Base-by-base conservation (phyloP, 2,888 invertebrate genomes). In the Lasioglossum villosulum region DNA sequence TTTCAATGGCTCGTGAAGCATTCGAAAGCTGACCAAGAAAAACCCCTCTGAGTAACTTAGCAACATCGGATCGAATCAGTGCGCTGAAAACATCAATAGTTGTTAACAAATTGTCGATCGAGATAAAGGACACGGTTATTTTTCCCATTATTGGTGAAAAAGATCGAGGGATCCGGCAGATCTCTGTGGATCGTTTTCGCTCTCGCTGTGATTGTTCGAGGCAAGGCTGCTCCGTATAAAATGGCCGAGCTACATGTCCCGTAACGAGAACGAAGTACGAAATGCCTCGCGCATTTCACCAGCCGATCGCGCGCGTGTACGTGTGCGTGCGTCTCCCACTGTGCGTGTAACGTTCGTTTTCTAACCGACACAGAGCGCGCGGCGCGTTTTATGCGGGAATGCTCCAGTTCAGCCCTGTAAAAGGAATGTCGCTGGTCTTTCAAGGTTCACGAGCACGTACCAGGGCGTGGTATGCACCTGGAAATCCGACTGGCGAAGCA, bases 381-480 rank as follows among this genome's bases (percentile, higher is more conserved):
- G 34, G 76, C 80, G 34, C 78, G 83, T 79, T 89, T 86, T 75
- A 87, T 68, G 82, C 87, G 87, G 78, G 82, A 86, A 86, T 78
- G 89, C 80, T 89, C 89, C 74, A 81, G 78, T 88, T 88, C 82
- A 87, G 78, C 84, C 89, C 90, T 90, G 88, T 81, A 82, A 80
- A 85, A 89, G 90, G 90, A 90, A 90, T 86, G 90, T 75, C 85
- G 79, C 78, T 74, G 81, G 83, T 84, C 78, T 90, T 90, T 90
- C 90, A 90, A 90, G 90, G 90, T 90, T 90, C 82, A 66, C 80
- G 68, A 84, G 82, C 84, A 80, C 89, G 90, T 90, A 90, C 88
- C 90, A 90, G 90, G 90, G 90, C 89, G 90, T 86, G 90, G 82
- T 85, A 86, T 87, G 87, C 87, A 82, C 84, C 82, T 89, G 87